Base-by-base conservation (phyloP, 2,888 invertebrate genomes). In the Lysandra coridon region DNA sequence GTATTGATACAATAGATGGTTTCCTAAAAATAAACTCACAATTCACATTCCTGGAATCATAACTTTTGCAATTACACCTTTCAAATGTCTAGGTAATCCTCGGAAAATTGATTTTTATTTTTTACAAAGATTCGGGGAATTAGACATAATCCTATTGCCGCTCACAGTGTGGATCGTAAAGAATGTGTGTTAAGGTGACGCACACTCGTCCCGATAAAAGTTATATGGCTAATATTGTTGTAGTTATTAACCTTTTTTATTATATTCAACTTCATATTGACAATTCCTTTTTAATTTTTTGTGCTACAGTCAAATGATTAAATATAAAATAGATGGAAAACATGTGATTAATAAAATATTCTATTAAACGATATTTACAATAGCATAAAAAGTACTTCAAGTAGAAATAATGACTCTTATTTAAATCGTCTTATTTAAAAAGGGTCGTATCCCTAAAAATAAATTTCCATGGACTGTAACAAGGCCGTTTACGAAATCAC, bases 111-210 rank as follows among this genome's bases (percentile, higher is more conserved):
- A 33, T 30, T 75, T 23, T 75, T 53, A 12, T 14, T 30, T 75
- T 23, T 75, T 53, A 12, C 30, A 49, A 30, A 23, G 75, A 75
- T 53, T 75, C 23, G 4, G 14, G 53, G 75, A 49, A 53, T 75
- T 53, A 75, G 53, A 30, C 53, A 49, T 53, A 75, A 75, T 75
- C 75, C 44, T 75, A 49, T 75, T 75, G 44, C 49, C 49, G 4
- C 30, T 49, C 30, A 49, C 14, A 30, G 75, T 30, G 44, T 75
- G 14, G 75, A 30, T 75, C 14, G 75, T 49, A 37, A 49, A 49
- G 49, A 49, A 49, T 30, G 49, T 53, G 49, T 23, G 30, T 75
- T 49, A 75, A 75, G 75, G 23, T 30, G 75, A 75, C 75, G 53
- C 49, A 75, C 75, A 75, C 53, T 30, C 30, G 12, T 69, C 64